Evolutionary conservation across 2,888 invertebrate species (phyloP).

Genomic region (Drosophila setosimentum): DNA sequence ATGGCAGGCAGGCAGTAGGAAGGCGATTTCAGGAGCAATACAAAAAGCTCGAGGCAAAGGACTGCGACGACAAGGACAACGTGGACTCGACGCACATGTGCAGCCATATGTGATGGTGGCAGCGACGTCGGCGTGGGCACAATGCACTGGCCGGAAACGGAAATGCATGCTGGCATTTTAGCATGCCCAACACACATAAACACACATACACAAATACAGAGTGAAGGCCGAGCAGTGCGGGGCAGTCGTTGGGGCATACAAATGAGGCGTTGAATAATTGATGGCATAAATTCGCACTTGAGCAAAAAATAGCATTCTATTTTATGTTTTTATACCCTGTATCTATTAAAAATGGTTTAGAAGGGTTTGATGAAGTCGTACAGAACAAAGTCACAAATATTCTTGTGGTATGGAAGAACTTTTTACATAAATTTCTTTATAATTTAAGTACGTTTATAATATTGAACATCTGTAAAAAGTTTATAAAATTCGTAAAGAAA

Average conservation of each 20-base stretch:
- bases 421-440: neutral
- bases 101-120: constrained; percentile 66
- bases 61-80: constrained; percentile 33
- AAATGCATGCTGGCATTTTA: constrained; percentile 81
- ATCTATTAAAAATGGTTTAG: neutral
- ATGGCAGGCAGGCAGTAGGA: constrained; percentile 1
- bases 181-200: constrained; percentile 50
- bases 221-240: neutral
- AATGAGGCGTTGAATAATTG: constrained; percentile 83
- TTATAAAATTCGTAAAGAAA: neutral
- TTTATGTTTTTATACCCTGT: constrained; percentile 7
- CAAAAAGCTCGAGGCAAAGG: constrained; percentile 31
- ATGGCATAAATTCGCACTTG: constrained; percentile 80
- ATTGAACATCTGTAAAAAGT: neutral
- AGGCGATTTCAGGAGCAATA: constrained; percentile 4
- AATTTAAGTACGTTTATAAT: neutral
- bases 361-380: neutral
- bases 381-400: neutral
- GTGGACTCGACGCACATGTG: constrained; percentile 63
- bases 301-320: constrained; percentile 49
- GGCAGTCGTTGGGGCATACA: constrained; percentile 53
- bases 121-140: constrained; percentile 26
- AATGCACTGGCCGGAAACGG: constrained; percentile 77
- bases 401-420: neutral
- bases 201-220: neutral